A percentile compares a stretch with the other conserved stretches of the same genome.
Conservation (phyloP, 1,140 invertebrate genomes). For the Drosophila seguyi region DNA sequence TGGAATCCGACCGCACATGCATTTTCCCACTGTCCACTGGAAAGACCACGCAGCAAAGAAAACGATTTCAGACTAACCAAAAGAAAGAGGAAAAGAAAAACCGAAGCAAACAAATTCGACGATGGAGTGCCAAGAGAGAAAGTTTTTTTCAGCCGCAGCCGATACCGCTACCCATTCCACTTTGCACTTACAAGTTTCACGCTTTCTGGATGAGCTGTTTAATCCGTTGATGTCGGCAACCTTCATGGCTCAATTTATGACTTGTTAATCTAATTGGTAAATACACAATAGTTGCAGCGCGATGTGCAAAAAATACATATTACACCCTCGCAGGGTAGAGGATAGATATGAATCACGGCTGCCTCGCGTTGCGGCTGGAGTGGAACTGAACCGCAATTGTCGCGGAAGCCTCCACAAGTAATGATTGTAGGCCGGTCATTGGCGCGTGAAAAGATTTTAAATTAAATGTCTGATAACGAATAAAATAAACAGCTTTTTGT, state of each 20-base stretch:
- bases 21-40: slow-evolving; percentile 48
- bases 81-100: slow-evolving; percentile 8
- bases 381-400: slow-evolving; percentile 18
- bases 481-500: slow-evolving; percentile 22
- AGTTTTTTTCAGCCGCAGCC: slow-evolving; percentile 23
- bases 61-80: slow-evolving; percentile 34
- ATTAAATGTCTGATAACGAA: slow-evolving; percentile 26
- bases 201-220: slow-evolving; percentile 19
- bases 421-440: slow-evolving; percentile 15
- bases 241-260: slow-evolving; percentile 22
- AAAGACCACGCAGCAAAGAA: slow-evolving; percentile 32
- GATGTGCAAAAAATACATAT: slow-evolving; percentile 27
- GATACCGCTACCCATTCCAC: slow-evolving; percentile 19
- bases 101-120: slow-evolving; percentile 23
- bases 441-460: slow-evolving; percentile 43
- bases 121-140: slow-evolving; percentile 42
- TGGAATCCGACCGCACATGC: slow-evolving; percentile 26
- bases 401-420: not conserved
- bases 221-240: slow-evolving; percentile 1
- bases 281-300: slow-evolving; percentile 3
- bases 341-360: slow-evolving; percentile 7
- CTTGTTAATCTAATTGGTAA: slow-evolving; percentile 28
- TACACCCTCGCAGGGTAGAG: not conserved
- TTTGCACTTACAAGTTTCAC: slow-evolving; percentile 38
- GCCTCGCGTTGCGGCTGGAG: not conserved